Base-by-base conservation (phyloP, 1,140 invertebrate genomes). In the Zaprionus nigranus region DNA sequence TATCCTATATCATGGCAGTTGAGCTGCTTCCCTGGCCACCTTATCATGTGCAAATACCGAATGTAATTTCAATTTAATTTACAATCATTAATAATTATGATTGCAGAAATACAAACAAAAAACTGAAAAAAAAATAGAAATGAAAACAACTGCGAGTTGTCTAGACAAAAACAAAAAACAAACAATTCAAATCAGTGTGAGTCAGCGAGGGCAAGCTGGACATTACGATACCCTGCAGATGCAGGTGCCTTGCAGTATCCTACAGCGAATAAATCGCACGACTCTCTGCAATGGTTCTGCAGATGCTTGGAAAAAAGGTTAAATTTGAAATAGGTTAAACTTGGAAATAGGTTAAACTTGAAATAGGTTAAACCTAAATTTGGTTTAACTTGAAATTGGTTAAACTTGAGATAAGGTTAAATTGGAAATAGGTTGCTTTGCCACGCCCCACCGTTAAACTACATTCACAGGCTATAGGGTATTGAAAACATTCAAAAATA, bases 51-150 rank as follows among this genome's bases (percentile, higher is more conserved):
- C 46, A 51, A 51, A 51, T 51, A 51, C 11, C 46, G 5, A 12
- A 51, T 26, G 24, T 56, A 56, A 56, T 30, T 28, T 56, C 22
- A 56, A 56, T 26, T 28, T 28, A 28, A 56, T 56, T 56, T 56
- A 56, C 53, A n/a, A 56, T 56, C 71, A 53, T 36, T 49, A 46
- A 58, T 51, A 75, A 68, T 30, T 58, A 74, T 64, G 78, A 77
- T 81, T 65, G 78, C 65, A 57, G 28, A 28, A 22, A 51, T 36
- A 51, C 43, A 20, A 15, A 30, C 22, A 61, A n/a, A n/a, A 43
- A 43, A 34, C 30, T 34, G 9, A n/a, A 17, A 46, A 46, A 7
- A 9, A n/a, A 17, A 46, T 9, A 11, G 30, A 46, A 38, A 57
- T 34, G 22, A 59, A 40, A 60, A 17, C 40, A 61, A 61, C 24